Evolutionary conservation across 2,888 invertebrate genomes (phyloP), one percentile per base, ranked within the genome.

Genomic region (Lepidochrysops patricia): DNA sequence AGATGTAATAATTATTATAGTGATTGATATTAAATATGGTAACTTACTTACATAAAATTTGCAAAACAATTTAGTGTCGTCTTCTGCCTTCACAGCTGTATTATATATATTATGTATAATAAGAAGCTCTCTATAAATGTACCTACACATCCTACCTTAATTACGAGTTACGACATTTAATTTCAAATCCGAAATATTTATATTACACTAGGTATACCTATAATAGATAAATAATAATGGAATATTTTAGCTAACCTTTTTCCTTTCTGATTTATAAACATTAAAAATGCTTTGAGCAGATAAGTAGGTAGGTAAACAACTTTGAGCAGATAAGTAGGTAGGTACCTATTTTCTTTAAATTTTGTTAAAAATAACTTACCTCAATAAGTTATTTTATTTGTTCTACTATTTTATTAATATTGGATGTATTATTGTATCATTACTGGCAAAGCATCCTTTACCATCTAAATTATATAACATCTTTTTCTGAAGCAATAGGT

Each of bases 371-470:
- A 80, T 79, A 79, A 80, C 81, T 79, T 88, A 88, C 87, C 87
- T 87, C 87, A 88, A 80, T 85, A 77, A 80, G 79, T 79, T 77
- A 81, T 80, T 84, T 82, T 82, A 83, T 84, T 80, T 85, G 79
- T 84, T 83, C 74, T 79, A 62, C 12, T 13, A 43, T 19, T 19
- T 43, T 19, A 43, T 80, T 79, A 80, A 84, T 82, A 85, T 72
- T 71, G 83, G 82, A 79, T 82, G 78, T 76, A 82, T 81, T 64
- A 64, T 66, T 66, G n/a, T n/a, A 61, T 62, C 61, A 65, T 19
- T 56, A 58, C 37, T 61, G 60, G 61, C 60, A 63, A 62, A 65
- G 65, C 63, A 66, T 32, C 32, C 63, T 62, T 63, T 62, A 52
- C 56, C 49, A n/a, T 26, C 37, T 13, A 57, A 5, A 35, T 25